Percentiles rank a stretch among this genome's conserved stretches.
Conservation (phyloP, 2,888 invertebrate genomes). For the Calephelis perditalis region DNA sequence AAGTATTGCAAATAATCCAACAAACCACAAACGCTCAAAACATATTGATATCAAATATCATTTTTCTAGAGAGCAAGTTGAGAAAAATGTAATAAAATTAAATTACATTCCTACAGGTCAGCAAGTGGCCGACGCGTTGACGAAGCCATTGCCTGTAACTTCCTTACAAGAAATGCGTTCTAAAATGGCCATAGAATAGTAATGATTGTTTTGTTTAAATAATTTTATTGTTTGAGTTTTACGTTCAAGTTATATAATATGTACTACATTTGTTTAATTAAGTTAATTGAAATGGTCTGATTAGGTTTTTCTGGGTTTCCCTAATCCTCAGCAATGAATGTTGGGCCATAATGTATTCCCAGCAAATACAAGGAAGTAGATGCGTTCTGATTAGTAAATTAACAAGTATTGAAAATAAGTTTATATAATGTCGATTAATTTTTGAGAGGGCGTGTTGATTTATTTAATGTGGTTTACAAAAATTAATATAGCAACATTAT, state of each 20-base stretch:
- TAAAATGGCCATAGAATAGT: conserved; percentile 8
- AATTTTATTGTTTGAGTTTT: background rate
- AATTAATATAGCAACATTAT: no score
- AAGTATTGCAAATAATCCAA: no score
- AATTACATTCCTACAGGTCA: conserved; percentile 29
- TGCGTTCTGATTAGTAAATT: no score
- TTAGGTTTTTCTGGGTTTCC: conserved; percentile 21
- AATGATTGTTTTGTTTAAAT: conserved; percentile 5
- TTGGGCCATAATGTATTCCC: no score
- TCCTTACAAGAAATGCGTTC: conserved; percentile 7
- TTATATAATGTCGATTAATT: no score
- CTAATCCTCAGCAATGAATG: background rate
- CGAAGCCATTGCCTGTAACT: conserved; percentile 17
- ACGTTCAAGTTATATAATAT: background rate
- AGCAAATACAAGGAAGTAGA: no score
- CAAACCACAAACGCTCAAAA: conserved; percentile 33
- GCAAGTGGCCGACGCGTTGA: conserved; percentile 23
- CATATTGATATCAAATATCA: conserved; percentile 37
- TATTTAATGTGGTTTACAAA: no score
- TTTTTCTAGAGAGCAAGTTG: conserved; percentile 25
- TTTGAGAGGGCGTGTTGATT: no score
- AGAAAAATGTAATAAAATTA: conserved; percentile 28
- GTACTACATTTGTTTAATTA: no score
- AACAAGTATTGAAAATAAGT: no score
- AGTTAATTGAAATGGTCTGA: background rate